Conservation (phyloP, 2,113 vertebrate species). For the Athene cunicularia region DNA sequence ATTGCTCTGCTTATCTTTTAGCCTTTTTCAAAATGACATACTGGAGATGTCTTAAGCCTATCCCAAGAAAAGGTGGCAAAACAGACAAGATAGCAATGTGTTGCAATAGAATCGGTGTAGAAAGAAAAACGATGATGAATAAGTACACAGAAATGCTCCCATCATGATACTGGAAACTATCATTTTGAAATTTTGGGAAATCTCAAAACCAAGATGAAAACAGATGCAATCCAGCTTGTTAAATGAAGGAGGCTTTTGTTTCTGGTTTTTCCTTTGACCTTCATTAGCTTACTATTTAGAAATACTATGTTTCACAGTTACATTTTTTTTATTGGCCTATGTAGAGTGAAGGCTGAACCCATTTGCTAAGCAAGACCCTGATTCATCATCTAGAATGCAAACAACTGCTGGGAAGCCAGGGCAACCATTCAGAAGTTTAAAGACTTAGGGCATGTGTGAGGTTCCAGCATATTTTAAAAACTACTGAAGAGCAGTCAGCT, state of each 20-base stretch:
- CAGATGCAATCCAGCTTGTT: neutral
- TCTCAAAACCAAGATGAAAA: neutral
- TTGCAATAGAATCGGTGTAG: neutral
- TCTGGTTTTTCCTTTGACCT: neutral
- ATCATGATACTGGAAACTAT: neutral
- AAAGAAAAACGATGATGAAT: neutral
- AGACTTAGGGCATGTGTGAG: neutral
- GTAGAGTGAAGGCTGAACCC: neutral
- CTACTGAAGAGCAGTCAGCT: neutral
- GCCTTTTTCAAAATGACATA: neutral
- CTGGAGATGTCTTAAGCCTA: neutral
- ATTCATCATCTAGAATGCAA: neutral
- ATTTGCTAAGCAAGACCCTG: neutral
- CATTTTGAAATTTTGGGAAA: neutral
- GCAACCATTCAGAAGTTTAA: neutral
- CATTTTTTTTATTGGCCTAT: neutral
- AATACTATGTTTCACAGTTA: neutral
- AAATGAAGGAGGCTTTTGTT: neutral
- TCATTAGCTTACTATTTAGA: neutral
- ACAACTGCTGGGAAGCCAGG: neutral
- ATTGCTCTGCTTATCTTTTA: slow-evolving; percentile 29
- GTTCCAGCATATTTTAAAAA: neutral
- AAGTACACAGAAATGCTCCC: neutral
- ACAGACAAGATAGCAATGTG: neutral
- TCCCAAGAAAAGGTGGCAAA: neutral